Evolutionary conservation across 2,888 invertebrate species (phyloP).

Genomic region (Lamellibrachia columna): DNA sequence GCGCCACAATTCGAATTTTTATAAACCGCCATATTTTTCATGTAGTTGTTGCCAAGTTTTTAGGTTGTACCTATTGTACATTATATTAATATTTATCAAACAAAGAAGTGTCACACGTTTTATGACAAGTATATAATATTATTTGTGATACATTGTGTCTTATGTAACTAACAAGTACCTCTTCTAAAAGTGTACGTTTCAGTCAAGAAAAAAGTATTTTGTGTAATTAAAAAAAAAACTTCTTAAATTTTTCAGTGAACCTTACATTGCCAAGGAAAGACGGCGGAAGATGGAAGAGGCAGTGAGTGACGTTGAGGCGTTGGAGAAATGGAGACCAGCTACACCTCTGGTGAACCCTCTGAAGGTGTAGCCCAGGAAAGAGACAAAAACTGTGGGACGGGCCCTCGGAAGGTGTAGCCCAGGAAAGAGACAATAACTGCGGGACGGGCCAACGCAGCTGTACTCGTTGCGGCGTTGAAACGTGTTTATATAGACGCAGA

Average conservation of each 20-base stretch:
- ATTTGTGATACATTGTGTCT: too few species aligned
- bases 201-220: neutral
- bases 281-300: neutral
- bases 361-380: neutral
- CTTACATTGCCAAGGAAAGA: neutral
- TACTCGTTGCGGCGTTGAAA: too few species aligned
- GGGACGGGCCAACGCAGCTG: neutral
- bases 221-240: neutral
- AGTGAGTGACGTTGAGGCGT: conserved; percentile 1
- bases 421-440: neutral
- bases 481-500: too few species aligned
- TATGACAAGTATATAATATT: too few species aligned
- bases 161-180: too few species aligned
- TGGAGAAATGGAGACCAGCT: conserved; percentile 26
- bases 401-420: neutral
- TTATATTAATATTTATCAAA: too few species aligned
- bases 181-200: too few species aligned
- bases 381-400: neutral
- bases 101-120: too few species aligned
- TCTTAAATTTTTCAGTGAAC: neutral
- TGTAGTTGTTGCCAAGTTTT: too few species aligned
- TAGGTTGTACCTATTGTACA: too few species aligned
- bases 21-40: too few species aligned
- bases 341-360: conserved; percentile 18
- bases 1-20: neutral